Evolutionary conservation across 2,797 vertebrate species (phyloP).

Genomic region (Petrocephalus sullivani): DNA sequence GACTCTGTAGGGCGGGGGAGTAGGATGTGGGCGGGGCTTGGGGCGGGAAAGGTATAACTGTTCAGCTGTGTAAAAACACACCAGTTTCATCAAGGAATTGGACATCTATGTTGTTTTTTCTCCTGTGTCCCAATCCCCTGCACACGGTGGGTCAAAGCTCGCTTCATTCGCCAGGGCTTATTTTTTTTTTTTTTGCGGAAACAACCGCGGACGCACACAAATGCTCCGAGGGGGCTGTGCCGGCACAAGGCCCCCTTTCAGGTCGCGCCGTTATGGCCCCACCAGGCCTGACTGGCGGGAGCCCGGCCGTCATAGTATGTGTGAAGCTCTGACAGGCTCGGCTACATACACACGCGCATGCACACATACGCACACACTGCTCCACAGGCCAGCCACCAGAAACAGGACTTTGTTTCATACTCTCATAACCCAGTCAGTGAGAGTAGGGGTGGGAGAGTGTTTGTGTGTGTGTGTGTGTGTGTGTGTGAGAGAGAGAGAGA

Average conservation of each 20-base stretch:
- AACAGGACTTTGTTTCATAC: constrained; percentile 31
- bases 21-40: background rate
- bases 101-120: constrained; percentile 9
- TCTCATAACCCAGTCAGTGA: constrained; percentile 22
- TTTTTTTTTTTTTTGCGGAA: constrained; percentile 13
- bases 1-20: background rate
- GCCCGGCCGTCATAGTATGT: background rate
- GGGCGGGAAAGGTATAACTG: background rate
- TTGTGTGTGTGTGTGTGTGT: background rate
- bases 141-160: constrained; percentile 10
- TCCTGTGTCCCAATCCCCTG: background rate
- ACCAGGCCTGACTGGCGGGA: constrained; percentile 1
- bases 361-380: constrained; percentile 21
- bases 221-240: constrained; percentile 18
- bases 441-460: constrained; percentile 7
- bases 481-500: constrained; percentile 28
- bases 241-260: constrained; percentile 44
- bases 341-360: constrained; percentile 23
- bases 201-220: constrained; percentile 25
- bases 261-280: constrained; percentile 30
- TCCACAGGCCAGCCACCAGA: constrained; percentile 6
- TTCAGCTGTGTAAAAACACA: background rate
- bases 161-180: constrained; percentile 10
- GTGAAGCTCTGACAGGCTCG: constrained; percentile 9
- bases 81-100: background rate